phyloP scores from a whole-genome alignment of 2,797 vertebrate genomes.

The Peromyscus aztecus region DNA sequence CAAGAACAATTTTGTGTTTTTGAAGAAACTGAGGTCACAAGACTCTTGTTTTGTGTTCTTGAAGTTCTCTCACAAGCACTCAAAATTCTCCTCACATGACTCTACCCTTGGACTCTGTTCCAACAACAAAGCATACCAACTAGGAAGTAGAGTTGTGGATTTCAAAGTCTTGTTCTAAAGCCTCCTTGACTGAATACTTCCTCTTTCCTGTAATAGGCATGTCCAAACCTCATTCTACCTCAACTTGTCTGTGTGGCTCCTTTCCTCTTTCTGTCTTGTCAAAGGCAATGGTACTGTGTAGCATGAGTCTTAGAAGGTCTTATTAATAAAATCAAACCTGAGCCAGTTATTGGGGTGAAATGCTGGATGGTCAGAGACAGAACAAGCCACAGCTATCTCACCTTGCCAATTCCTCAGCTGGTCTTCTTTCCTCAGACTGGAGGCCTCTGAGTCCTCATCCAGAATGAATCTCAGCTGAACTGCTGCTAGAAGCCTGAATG shows the following conservation, averaged over 20 bases:
- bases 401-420: too few species aligned
- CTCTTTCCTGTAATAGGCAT: neutral
- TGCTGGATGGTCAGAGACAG: too few species aligned
- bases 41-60: neutral
- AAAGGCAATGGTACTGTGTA: neutral
- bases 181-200: neutral
- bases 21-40: neutral
- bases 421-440: too few species aligned
- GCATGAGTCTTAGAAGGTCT: too few species aligned
- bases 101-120: neutral
- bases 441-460: too few species aligned
- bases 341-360: too few species aligned
- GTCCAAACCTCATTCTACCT: neutral
- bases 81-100: neutral
- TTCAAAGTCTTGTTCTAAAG: constrained; percentile 1
- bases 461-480: too few species aligned
- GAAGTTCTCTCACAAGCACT: neutral
- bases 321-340: too few species aligned
- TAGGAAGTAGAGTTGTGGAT: neutral
- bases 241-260: neutral
- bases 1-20: neutral
- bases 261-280: neutral
- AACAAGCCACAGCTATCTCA: too few species aligned
- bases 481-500: too few species aligned
- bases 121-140: neutral